These are phyloP conservation scores for Tetropium fuscum DNA, from an alignment of 2,888 invertebrate species.

Conservation along the genomic window DNA sequence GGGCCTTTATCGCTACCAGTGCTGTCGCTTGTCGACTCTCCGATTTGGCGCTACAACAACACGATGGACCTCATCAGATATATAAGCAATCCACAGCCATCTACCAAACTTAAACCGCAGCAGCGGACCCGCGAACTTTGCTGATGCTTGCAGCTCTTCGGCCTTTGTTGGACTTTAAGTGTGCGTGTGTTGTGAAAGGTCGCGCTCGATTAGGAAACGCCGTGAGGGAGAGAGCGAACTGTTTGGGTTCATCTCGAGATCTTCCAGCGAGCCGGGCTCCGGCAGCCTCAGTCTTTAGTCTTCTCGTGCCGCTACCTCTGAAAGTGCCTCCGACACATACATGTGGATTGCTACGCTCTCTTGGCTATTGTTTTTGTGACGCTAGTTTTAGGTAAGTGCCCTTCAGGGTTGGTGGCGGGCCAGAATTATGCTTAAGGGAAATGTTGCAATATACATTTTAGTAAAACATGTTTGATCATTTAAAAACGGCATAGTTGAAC, in stretches of 20 bases:
- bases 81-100: slow-evolving; percentile 8
- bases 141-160: slow-evolving; percentile 33
- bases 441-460: no score
- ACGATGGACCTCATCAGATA: no score
- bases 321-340: slow-evolving; percentile 15
- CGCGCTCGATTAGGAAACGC: slow-evolving; percentile 55
- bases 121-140: background rate
- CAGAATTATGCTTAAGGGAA: no score
- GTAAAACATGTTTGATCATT: no score
- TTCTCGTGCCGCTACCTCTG: slow-evolving; percentile 28
- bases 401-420: no score
- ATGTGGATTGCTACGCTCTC: slow-evolving; percentile 9
- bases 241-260: slow-evolving; percentile 59
- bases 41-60: no score
- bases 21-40: no score
- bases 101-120: no score
- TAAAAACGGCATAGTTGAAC: no score
- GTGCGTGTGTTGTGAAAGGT: slow-evolving; percentile 60
- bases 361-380: slow-evolving; percentile 5
- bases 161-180: slow-evolving; percentile 51
- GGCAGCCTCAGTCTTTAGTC: slow-evolving; percentile 49
- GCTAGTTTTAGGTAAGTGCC: slow-evolving; percentile 16
- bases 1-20: no score
- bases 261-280: slow-evolving; percentile 52
- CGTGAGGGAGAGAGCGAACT: slow-evolving; percentile 55